Conservation (phyloP, 1,140 invertebrate species). For the Drosophila eugracilis region DNA sequence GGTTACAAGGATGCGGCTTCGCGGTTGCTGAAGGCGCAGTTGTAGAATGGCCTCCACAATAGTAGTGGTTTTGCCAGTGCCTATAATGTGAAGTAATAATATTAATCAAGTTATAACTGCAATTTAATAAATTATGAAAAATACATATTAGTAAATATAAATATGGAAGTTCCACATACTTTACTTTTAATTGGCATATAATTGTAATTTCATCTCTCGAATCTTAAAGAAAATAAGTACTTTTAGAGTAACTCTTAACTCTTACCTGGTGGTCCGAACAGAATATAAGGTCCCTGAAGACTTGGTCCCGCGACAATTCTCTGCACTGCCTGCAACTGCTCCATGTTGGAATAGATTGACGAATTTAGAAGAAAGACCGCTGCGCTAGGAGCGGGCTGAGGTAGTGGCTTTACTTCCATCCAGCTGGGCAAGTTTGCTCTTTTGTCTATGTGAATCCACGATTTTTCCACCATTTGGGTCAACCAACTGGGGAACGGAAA, state of each 20-base stretch:
- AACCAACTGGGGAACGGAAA: constrained; percentile 49
- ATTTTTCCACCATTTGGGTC: constrained; percentile 11
- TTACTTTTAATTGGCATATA: no score
- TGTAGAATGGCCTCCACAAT: constrained; percentile 89
- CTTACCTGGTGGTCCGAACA: constrained; percentile 77
- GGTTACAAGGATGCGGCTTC: constrained; percentile 88
- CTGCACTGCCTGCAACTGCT: constrained; percentile 68
- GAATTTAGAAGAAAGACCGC: constrained; percentile 50
- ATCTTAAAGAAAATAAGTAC: no score
- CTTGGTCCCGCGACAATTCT: constrained; percentile 68
- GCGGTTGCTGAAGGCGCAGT: constrained; percentile 84
- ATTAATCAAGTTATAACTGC: no score
- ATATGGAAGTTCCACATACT: no score
- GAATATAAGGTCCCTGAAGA: constrained; percentile 59
- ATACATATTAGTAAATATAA: no score
- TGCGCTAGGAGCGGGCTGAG: not conserved
- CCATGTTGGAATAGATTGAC: constrained; percentile 50
- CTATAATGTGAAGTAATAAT: constrained; percentile 23
- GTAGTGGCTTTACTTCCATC: not conserved
- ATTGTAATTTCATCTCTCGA: no score
- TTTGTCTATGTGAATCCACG: not conserved
- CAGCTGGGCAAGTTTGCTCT: not conserved
- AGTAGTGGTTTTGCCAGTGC: constrained; percentile 92
- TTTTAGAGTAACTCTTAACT: not conserved
- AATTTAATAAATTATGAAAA: no score